A percentile compares a stretch with the other conserved stretches of the same genome.
These are phyloP conservation scores for Euleptes europaea DNA, from an alignment of 2,113 vertebrate species.

Conservation along the genomic window DNA sequence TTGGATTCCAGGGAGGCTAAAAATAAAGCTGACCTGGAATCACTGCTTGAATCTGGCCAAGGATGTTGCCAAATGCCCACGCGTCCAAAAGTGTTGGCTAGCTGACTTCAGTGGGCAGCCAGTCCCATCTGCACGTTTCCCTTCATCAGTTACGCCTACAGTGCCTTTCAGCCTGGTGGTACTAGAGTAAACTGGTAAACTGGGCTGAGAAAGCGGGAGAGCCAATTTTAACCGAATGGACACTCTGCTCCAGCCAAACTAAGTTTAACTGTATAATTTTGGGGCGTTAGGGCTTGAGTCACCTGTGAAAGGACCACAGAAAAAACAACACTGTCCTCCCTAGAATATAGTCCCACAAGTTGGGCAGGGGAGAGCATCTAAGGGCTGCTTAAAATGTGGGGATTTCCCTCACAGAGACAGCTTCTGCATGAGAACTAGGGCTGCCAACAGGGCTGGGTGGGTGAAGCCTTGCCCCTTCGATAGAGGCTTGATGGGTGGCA, in stretches of 20 bases:
- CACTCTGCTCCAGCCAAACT: background rate
- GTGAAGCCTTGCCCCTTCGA: no score
- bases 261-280: background rate
- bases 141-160: background rate
- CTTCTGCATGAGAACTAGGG: no score
- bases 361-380: background rate
- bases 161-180: background rate
- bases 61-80: background rate
- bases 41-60: background rate
- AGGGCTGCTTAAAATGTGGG: background rate
- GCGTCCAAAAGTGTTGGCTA: background rate
- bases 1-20: background rate
- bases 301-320: background rate
- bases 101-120: background rate
- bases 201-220: background rate
- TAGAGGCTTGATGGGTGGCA: no score
- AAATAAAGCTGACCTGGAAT: constrained; percentile 3
- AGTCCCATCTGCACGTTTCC: no score
- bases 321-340: background rate
- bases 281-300: background rate
- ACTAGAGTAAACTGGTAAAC: background rate
- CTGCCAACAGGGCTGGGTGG: no score
- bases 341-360: background rate
- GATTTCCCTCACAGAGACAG: no score
- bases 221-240: background rate